Evolutionary conservation across 2,888 invertebrate genomes (phyloP).

Genomic region (Aphidoletes aphidimyza): DNA sequence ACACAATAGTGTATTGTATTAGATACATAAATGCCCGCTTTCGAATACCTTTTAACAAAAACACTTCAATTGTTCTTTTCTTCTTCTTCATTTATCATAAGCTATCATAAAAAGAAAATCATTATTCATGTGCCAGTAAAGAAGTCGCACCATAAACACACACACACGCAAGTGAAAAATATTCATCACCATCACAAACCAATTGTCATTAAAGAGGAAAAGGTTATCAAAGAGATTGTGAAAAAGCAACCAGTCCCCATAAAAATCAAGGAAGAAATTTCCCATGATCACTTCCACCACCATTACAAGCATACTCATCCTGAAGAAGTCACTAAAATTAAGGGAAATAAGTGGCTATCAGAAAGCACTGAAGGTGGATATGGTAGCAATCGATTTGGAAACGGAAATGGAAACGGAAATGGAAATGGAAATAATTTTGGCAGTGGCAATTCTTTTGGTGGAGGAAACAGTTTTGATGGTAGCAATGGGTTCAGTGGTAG

Average conservation of each 20-base stretch:
- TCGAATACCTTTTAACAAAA: not conserved
- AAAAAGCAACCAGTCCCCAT: constrained; percentile 61
- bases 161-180: constrained; percentile 65
- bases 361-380: constrained; percentile 7
- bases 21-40: not conserved
- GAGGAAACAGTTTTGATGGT: not conserved
- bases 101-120: constrained; percentile 63
- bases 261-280: constrained; percentile 62
- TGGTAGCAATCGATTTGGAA: not conserved
- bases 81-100: constrained; percentile 4
- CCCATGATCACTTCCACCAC: constrained; percentile 65
- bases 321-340: constrained; percentile 30
- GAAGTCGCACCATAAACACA: constrained; percentile 65
- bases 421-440: not conserved
- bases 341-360: not conserved
- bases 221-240: constrained; percentile 64
- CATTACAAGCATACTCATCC: constrained; percentile 60
- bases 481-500: not conserved
- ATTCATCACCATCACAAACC: constrained; percentile 67
- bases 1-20: not conserved
- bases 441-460: too few species aligned
- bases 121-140: constrained; percentile 65
- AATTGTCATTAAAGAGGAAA: constrained; percentile 66
- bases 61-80: not conserved
- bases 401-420: not conserved